Evolutionary conservation across 1,140 invertebrate genomes (phyloP), one percentile per base, ranked within the genome.

Genomic region (Lanistes nyassanus): DNA sequence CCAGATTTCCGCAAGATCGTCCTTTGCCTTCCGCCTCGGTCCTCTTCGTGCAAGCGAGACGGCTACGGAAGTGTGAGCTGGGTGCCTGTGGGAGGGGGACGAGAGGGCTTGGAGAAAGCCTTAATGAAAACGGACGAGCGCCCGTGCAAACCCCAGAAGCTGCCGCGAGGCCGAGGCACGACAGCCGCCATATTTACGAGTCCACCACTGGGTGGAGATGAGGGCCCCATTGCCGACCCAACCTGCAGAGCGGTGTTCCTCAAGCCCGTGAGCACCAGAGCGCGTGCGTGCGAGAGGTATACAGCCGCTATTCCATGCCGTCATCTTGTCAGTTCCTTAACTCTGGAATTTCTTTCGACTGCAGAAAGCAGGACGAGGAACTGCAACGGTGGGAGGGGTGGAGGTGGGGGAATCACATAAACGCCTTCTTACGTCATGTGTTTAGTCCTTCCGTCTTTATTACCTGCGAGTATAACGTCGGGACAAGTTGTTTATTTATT

Each of bases 131-230:
- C 11, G 29, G 13, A 60, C n/a, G 56, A 23, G 11, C n/a, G 1
- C 56, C 56, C 9, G 23, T 60, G 56, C 56, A 23, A 23, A 60
- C 13, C 56, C 56, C 56, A 60, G n/a, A 11, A 60, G 56, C 56
- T 60, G 56, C 56, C 29, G n/a, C 13, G 56, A 60, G 13, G 56
- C 23, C 9, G 29, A 31, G n/a, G 56, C 56, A 60, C n/a, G 56
- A 60, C 56, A 60, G 23, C 56, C n/a, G 56, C 56, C 56, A 60
- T 60, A 60, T 60, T 60, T 60, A 60, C 23, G 56, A 23, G n/a
- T 11, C n/a, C 29, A 31, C 56, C 13, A 31, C 56, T 60, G 56
- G 42, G 42, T 60, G 56, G 56, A 60, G 56, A 31, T 9, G 23
- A 31, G 56, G 51, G 56, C 56, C 56, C 23, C 56, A 60, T 60